Conservation (phyloP, 1,140 invertebrate species). For the Nebria ingens region DNA sequence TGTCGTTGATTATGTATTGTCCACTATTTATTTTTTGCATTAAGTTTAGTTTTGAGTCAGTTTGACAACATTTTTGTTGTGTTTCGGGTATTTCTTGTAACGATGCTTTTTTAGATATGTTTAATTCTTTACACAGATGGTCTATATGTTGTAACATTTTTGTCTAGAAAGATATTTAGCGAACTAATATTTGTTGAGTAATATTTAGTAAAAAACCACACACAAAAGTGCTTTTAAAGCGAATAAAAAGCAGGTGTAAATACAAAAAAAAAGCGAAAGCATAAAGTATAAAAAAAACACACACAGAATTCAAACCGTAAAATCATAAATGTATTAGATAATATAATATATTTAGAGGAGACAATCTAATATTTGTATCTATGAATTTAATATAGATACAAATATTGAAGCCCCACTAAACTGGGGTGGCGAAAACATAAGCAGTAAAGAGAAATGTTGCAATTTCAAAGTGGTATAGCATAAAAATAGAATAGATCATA, state of each 20-base stretch:
- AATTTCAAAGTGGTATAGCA: too few relatives aligned
- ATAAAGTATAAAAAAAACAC: too few relatives aligned
- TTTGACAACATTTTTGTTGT: not conserved
- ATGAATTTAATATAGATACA: too few relatives aligned
- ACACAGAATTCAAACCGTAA: too few relatives aligned
- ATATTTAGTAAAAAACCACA: not conserved
- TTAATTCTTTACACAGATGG: constrained; percentile 1
- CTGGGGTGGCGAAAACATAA: too few relatives aligned
- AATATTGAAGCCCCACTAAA: too few relatives aligned
- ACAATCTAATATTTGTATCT: too few relatives aligned
- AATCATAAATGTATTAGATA: too few relatives aligned
- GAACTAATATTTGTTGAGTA: not conserved
- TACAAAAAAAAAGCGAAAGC: too few relatives aligned
- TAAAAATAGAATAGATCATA: too few relatives aligned
- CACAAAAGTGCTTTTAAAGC: not conserved
- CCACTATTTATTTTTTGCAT: not conserved
- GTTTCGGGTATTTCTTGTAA: not conserved
- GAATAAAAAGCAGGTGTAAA: not conserved
- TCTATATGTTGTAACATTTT: not conserved
- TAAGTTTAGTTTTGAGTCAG: not conserved
- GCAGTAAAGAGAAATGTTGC: too few relatives aligned
- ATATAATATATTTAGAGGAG: too few relatives aligned
- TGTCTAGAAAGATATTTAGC: not conserved
- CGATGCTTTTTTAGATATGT: not conserved
- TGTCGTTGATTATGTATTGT: not conserved